Evolutionary conservation across 2,113 vertebrate genomes (phyloP), one percentile per base, ranked within the genome.

Genomic region (Petroica traversi): DNA sequence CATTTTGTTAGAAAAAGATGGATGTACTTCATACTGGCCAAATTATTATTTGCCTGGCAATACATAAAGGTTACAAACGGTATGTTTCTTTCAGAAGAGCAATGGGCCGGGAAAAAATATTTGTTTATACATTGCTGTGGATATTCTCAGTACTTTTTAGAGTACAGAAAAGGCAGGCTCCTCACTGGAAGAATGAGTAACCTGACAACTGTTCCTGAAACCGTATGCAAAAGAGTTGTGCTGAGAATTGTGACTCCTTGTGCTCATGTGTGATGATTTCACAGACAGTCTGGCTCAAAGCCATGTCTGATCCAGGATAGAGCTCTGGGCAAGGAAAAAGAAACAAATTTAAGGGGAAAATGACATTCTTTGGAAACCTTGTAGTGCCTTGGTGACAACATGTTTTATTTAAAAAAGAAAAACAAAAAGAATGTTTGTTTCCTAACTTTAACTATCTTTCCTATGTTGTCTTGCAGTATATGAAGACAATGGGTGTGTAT

Each of bases 401-500:
- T 25, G 11, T 38, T 79, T 77, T 79, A 19, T 26, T 67, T 55
- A 45, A 66, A 34, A 73, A n/a, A 33, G 7, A 48, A 33, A 18
- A 36, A 8, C 9, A 5, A 34, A 38, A 16, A 38, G 5, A 33
- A 85, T 52, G 29, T 20, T 58, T 49, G 2, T 67, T 80, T 90
- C 45, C 26, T 90, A 41, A n/a, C 34, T 76, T 52, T 25, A 63
- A 38, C 9, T 67, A 7, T 52, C 23, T 77, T 68, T 88, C 12
- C 18, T 87, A 0, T 68, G 12, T 68, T 95, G 11, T 72, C 52
- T 80, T 61, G 33, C 96, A 98, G 98, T 98, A 98, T 46, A 87
- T 98, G 97, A 89, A 90, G 90, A 97, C 97, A 85, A 97, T 98
- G 97, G 98, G 98, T 8, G 97, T 98, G 8, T 86, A 95, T 61